Percentiles rank a stretch among this genome's conserved stretches.
These are phyloP conservation scores for crab-eating macaque (Macaca fascicularis) DNA, from an alignment of 2,113 vertebrate species.

Conservation along the genomic window T2T-MFA8v1.1 NC_088378.1:59482001-59482500, in stretches of 20 bases:
- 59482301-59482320: neutral
- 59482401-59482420: neutral
- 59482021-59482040: no score
- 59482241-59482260: neutral
- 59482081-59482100: no score
- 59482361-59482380: neutral
- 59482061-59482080: no score
- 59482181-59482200: neutral
- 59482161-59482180: neutral
- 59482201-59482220: no score
- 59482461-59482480: neutral
- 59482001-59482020: no score
- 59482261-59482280: neutral
- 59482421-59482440: neutral
- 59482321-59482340: neutral
- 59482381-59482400: neutral
- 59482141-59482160: neutral
- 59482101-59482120: neutral
- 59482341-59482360: neutral
- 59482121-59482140: neutral
- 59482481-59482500: constrained; percentile 68
- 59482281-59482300: neutral
- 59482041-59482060: no score
- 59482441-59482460: neutral
- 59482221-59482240: neutral